A percentile compares a stretch with the other conserved stretches of the same genome.
phyloP scores from a whole-genome alignment of 2,797 vertebrate species.

The Sebastiscus albofasciatus region DNA sequence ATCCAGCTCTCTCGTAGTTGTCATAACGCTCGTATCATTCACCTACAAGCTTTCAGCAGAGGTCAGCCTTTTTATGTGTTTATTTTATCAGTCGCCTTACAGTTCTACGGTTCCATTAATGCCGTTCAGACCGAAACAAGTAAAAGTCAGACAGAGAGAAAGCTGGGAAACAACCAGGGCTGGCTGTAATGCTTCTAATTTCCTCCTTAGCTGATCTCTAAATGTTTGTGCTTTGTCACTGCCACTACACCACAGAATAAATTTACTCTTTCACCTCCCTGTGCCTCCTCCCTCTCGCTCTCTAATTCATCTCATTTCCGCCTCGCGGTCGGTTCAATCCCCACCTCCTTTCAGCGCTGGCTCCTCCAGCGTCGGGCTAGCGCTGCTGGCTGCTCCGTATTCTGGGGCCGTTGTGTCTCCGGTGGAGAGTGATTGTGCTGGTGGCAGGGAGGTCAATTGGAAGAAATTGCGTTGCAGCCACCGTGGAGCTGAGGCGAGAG shows the following conservation, averaged over 20 bases:
- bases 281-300: constrained; percentile 66
- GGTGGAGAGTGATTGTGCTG: constrained; percentile 81
- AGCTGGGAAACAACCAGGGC: constrained; percentile 43
- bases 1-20: constrained; percentile 13
- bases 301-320: constrained; percentile 82
- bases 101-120: constrained; percentile 46
- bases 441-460: constrained; percentile 86
- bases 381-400: constrained; percentile 77
- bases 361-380: constrained; percentile 37
- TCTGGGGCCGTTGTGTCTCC: constrained; percentile 76
- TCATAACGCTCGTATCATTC: constrained; percentile 10
- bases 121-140: constrained; percentile 38
- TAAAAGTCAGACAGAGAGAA: constrained; percentile 57
- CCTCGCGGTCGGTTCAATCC: constrained; percentile 59
- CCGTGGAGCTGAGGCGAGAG: constrained; percentile 80
- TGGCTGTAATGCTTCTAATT: constrained; percentile 75
- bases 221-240: constrained; percentile 81
- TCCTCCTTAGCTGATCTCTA: constrained; percentile 79
- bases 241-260: constrained; percentile 74
- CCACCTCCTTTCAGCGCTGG: constrained; percentile 50
- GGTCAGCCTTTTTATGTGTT: neutral
- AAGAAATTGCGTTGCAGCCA: constrained; percentile 85
- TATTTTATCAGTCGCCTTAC: constrained; percentile 16
- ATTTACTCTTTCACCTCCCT: constrained; percentile 75
- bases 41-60: constrained; percentile 22